These are phyloP conservation scores for Sphaerophoria taeniata DNA, from an alignment of 2,888 invertebrate genomes.

Conservation along the genomic window DNA sequence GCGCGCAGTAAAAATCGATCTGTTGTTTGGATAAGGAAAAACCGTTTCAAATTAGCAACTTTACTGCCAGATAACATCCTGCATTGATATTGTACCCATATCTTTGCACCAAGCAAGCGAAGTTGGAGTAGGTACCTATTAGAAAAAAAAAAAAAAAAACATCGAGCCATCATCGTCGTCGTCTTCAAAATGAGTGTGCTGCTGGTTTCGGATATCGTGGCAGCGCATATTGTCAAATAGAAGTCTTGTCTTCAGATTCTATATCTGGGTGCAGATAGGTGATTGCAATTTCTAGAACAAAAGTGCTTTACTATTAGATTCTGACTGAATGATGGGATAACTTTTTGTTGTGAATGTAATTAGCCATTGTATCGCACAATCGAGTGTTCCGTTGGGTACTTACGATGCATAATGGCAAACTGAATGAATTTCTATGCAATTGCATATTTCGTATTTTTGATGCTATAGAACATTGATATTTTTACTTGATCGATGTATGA, in stretches of 20 bases:
- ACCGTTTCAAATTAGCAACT: constrained; percentile 74
- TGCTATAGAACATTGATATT: too few relatives aligned
- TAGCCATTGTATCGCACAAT: constrained; percentile 11
- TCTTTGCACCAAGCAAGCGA: not conserved
- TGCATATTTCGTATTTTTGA: too few relatives aligned
- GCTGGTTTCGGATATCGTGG: constrained; percentile 60
- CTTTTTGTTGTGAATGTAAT: constrained; percentile 22
- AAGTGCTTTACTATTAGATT: constrained; percentile 41
- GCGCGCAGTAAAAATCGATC: constrained; percentile 70
- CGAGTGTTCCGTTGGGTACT: constrained; percentile 19
- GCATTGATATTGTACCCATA: constrained; percentile 8
- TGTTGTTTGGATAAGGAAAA: constrained; percentile 69
- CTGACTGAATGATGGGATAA: not conserved
- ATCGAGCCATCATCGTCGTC: constrained; percentile 1
- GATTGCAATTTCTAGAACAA: constrained; percentile 67
- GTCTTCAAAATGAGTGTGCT: not conserved
- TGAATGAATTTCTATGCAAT: too few relatives aligned
- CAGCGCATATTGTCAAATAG: constrained; percentile 44
- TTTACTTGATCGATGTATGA: too few relatives aligned
- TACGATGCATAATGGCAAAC: too few relatives aligned
- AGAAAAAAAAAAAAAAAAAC: constrained; percentile 38
- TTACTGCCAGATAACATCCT: constrained; percentile 61
- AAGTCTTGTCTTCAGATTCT: constrained; percentile 54
- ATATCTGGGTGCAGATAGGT: constrained; percentile 57
- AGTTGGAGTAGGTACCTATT: constrained; percentile 46